phyloP scores from a whole-genome alignment of 2,797 vertebrate species.

The Epinephelus awoara region DNA sequence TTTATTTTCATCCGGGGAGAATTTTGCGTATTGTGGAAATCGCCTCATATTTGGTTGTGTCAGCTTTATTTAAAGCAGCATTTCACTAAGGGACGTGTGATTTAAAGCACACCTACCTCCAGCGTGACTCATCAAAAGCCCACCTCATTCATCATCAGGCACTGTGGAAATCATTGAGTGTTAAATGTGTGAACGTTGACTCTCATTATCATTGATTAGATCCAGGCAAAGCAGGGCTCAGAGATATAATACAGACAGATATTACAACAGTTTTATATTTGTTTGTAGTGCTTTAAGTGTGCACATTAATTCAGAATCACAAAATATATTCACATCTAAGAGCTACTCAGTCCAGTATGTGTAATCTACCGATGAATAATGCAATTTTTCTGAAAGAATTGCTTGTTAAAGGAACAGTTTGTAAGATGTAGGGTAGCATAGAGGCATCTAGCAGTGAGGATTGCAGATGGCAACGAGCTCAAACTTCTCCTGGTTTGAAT shows the following conservation, averaged over 20 bases:
- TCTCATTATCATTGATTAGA: slow-evolving; percentile 39
- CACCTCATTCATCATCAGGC: slow-evolving; percentile 29
- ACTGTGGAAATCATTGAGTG: slow-evolving; percentile 26
- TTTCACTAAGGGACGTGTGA: slow-evolving; percentile 46
- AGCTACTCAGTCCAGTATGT: background rate
- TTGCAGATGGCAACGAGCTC: too few species aligned
- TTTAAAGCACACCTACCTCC: slow-evolving; percentile 53
- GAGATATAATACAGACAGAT: background rate
- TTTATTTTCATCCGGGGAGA: slow-evolving; percentile 71
- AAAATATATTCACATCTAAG: background rate
- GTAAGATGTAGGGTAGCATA: too few species aligned
- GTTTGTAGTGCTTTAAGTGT: slow-evolving; percentile 14
- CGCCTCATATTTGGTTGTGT: slow-evolving; percentile 41
- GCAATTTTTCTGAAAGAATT: background rate
- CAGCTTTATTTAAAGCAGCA: slow-evolving; percentile 60
- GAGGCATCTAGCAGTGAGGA: too few species aligned
- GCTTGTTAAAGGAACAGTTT: background rate
- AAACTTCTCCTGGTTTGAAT: too few species aligned
- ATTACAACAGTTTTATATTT: slow-evolving; percentile 1
- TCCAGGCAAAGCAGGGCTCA: background rate
- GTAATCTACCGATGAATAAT: background rate
- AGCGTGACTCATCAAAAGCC: slow-evolving; percentile 63
- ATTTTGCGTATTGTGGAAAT: slow-evolving; percentile 58
- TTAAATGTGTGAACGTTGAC: slow-evolving; percentile 16
- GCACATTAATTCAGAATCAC: background rate